Conservation (phyloP, 1,140 invertebrate species). For the Lepidurus packardi region DNA sequence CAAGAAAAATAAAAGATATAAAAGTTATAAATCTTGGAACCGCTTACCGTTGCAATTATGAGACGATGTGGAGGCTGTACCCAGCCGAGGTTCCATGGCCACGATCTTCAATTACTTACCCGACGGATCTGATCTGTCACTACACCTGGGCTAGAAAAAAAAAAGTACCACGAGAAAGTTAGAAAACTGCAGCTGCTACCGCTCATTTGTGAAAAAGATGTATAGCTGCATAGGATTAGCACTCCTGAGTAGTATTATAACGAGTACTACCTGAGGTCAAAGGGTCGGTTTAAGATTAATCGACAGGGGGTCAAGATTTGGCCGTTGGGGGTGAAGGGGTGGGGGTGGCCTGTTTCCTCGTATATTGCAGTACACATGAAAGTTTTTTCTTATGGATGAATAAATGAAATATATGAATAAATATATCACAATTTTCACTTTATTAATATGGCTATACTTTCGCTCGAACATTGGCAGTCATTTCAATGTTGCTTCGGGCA, state of each 20-base stretch:
- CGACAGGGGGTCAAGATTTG: slow-evolving; percentile 9
- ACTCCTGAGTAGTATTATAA: neutral
- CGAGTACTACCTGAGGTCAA: neutral
- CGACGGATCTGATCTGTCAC: neutral
- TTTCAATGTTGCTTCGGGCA: too few species aligned
- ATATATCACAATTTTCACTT: too few species aligned
- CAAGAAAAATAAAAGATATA: too few species aligned
- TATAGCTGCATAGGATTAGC: neutral
- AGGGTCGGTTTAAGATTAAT: neutral
- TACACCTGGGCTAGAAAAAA: neutral
- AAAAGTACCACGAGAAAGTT: neutral
- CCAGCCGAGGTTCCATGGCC: neutral
- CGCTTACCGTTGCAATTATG: neutral
- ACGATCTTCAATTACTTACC: neutral
- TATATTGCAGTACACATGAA: too few species aligned
- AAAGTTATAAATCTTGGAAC: too few species aligned
- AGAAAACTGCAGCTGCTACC: neutral
- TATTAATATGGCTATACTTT: too few species aligned
- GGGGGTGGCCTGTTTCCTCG: too few species aligned
- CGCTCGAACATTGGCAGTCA: too few species aligned
- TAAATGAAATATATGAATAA: too few species aligned
- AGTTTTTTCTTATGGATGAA: too few species aligned
- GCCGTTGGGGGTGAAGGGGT: too few species aligned
- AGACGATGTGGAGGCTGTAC: neutral
- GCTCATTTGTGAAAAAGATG: slow-evolving; percentile 10